Base-by-base conservation (phyloP, 2,888 invertebrate genomes). In the Hirudinaria manillensis region DNA sequence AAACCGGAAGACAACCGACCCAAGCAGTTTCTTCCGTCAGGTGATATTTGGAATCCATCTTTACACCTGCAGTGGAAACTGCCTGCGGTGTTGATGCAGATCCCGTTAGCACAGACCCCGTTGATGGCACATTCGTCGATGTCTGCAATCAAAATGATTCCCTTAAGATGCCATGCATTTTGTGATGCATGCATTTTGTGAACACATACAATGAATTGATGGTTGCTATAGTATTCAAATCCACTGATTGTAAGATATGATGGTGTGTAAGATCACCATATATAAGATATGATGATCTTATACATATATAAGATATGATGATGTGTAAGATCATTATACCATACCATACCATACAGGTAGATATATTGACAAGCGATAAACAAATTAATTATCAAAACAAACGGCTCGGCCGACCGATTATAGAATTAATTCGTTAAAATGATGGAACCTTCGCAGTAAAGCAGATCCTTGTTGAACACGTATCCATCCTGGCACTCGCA, bases 401-500 rank as follows among this genome's bases (percentile, higher is more conserved):
- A 16, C 45, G 13, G 45, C 16, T 45, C 10, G 45, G 45, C 3
- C 45, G 4, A 38, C 38, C 45, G 13, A n/a, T n/a, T n/a, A n/a
- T n/a, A n/a, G n/a, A n/a, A n/a, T n/a, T n/a, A n/a, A n/a, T n/a
- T n/a, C n/a, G n/a, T n/a, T n/a, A n/a, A n/a, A n/a, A n/a, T n/a
- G n/a, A n/a, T n/a, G n/a, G n/a, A 76, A 82, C 81, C 82, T 0
- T 89, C 84, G 83, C 93, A 93, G 51, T 88, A 87, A 36, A 88
- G 87, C 77, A 90, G 90, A 21, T 88, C 87, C 70, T 88, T 83
- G 84, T 91, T 91, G 6, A 91, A 86, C 72, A 90, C 89, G 86
- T 89, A 92, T 1, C 92, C 92, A 81, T 91, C 88, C 6, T 91
- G 92, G 82, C 92, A 93, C 81, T 91, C 89, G 86, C 92, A 92